Conservation (phyloP, 2,888 invertebrate genomes). For the Caenorhabditis uteleia region DNA sequence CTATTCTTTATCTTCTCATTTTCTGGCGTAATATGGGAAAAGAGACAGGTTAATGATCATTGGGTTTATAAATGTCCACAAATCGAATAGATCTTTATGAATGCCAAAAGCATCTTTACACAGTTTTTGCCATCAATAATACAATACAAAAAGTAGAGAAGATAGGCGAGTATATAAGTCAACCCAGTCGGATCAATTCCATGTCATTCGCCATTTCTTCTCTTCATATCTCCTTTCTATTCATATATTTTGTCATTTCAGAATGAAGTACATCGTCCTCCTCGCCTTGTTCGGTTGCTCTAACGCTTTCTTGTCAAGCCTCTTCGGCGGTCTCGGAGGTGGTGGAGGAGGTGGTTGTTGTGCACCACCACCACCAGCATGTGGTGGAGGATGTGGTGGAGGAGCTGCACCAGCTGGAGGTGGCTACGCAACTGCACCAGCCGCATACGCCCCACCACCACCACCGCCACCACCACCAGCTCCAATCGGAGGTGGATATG, state of each 20-base stretch:
- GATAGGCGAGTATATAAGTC: too few species aligned
- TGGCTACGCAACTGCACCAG: constrained; percentile 31
- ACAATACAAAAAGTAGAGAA: too few species aligned
- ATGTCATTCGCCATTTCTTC: neutral
- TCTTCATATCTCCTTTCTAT: too few species aligned
- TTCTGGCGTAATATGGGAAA: too few species aligned
- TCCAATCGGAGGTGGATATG: too few species aligned
- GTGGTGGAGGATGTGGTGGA: constrained; percentile 21
- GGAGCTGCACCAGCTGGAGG: constrained; percentile 14
- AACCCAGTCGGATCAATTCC: too few species aligned
- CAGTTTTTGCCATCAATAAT: too few species aligned
- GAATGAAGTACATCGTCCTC: constrained; percentile 23
- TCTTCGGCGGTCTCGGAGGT: constrained; percentile 27
- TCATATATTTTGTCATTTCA: neutral
- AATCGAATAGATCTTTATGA: too few species aligned
- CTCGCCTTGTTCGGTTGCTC: constrained; percentile 31
- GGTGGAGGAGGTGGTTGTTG: constrained; percentile 21
- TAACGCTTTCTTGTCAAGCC: constrained; percentile 34
- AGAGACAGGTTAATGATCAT: too few species aligned
- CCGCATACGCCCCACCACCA: constrained; percentile 7
- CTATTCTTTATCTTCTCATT: too few species aligned
- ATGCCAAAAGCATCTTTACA: too few species aligned
- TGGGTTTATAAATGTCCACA: too few species aligned
- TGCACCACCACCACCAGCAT: constrained; percentile 9
- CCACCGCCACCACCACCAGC: constrained; percentile 23